Evolutionary conservation across 2,797 vertebrate species (phyloP), one percentile per base, ranked within the genome.

Genomic region (Halcyon badia): DNA sequence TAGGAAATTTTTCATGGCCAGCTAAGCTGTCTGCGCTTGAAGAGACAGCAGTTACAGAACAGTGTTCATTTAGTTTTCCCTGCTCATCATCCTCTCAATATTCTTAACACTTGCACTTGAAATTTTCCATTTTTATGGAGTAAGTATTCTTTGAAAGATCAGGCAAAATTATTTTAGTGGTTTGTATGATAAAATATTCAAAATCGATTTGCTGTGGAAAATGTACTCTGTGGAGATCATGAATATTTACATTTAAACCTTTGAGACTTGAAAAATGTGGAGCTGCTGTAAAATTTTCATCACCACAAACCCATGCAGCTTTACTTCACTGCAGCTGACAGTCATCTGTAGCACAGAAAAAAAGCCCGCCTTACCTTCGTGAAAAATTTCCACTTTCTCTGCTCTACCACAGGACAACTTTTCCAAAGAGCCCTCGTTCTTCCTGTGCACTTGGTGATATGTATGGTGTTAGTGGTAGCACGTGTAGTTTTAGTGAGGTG

Each of bases 171-270:
- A 16, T 86, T 91, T 79, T 70, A 93, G 93, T 78, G 71, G 54
- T 79, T 95, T 90, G 58, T 87, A 24, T 77, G 88, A 73, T 97
- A 92, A 95, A 95, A 96, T 90, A 95, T 96, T 94, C 96, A 94
- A 73, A 84, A 68, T 66, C 2, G 4, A 76, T 90, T 77, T 90
- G 66, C 58, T 79, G 66, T 86, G 64, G 92, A 90, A 94, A 76
- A 90, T 89, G 42, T 5, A 61, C 83, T 94, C 64, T 72, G 30
- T 75, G 83, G 68, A 80, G 70, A 90, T 96, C 83, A 92, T 93
- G 94, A 96, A 96, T 96, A 94, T 94, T 88, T 95, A 90, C 68
- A 76, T 57, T 93, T 88, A 90, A 82, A 95, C 83, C 81, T 95
- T 84, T 66, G 83, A 94, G 81, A 95, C 51, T 86, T 71, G 77